Percentiles rank a stretch among this genome's conserved stretches.
These are phyloP conservation scores for Melieria picta DNA, from an alignment of 2,888 invertebrate species.

Conservation along the genomic window DNA sequence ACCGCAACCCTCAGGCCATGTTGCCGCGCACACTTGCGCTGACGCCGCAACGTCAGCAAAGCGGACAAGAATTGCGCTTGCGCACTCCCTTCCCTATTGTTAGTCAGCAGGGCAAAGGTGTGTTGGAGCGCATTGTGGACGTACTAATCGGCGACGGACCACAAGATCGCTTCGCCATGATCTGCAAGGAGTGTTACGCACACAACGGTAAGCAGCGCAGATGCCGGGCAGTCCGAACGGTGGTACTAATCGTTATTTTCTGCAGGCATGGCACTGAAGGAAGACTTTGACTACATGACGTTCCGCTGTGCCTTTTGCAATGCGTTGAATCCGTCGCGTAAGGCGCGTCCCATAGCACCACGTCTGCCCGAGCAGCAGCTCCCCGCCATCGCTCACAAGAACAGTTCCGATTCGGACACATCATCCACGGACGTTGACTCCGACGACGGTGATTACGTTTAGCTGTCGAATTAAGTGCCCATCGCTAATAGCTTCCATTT, in stretches of 20 bases:
- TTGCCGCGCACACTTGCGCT: conserved; percentile 8
- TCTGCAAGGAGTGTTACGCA: conserved; percentile 87
- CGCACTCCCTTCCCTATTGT: conserved; percentile 65
- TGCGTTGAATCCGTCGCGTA: conserved; percentile 86
- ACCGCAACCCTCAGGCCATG: conserved; percentile 11
- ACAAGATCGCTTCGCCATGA: conserved; percentile 91
- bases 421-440: conserved; percentile 48
- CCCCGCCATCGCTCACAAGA: conserved; percentile 34
- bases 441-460: conserved; percentile 40
- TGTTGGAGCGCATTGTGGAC: conserved; percentile 91
- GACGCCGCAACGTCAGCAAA: conserved; percentile 28
- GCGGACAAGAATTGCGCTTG: conserved; percentile 52
- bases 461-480: neutral
- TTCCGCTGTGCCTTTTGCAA: conserved; percentile 94
- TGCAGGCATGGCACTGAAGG: conserved; percentile 77
- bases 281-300: conserved; percentile 79
- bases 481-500: neutral
- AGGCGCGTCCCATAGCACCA: conserved; percentile 84
- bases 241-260: conserved; percentile 2
- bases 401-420: conserved; percentile 50
- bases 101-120: conserved; percentile 74
- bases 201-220: conserved; percentile 83
- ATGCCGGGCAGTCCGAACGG: conserved; percentile 3
- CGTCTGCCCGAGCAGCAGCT: conserved; percentile 45
- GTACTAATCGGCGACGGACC: conserved; percentile 96